These are phyloP conservation scores for Zeuzera pyrina DNA, from an alignment of 2,888 invertebrate species.

Conservation along the genomic window DNA sequence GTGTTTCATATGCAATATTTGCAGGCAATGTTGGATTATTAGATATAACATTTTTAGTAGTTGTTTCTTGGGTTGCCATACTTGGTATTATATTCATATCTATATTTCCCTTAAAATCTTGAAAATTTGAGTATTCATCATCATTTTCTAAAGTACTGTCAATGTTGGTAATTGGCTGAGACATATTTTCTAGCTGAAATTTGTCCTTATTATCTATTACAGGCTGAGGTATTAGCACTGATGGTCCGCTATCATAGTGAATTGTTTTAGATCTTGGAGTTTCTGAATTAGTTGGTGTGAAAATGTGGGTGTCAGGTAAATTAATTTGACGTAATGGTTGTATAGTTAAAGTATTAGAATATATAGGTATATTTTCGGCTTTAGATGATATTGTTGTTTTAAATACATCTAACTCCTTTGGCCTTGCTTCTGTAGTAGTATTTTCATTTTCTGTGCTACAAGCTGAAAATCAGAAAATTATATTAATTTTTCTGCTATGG, in stretches of 20 bases:
- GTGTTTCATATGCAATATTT: constrained; percentile 43
- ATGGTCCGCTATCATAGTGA: constrained; percentile 47
- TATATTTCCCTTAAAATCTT: constrained; percentile 44
- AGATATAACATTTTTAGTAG: neutral
- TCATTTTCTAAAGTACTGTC: constrained; percentile 24
- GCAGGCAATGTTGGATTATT: too few relatives aligned
- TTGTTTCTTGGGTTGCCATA: neutral
- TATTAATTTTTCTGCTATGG: too few relatives aligned
- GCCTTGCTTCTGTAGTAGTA: constrained; percentile 26
- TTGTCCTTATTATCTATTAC: too few relatives aligned
- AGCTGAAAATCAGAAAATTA: constrained; percentile 39
- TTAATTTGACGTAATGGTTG: constrained; percentile 62
- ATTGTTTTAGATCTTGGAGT: constrained; percentile 67
- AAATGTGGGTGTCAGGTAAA: constrained; percentile 66
- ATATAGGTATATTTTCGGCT: constrained; percentile 48
- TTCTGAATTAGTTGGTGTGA: constrained; percentile 66
- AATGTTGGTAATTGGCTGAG: neutral
- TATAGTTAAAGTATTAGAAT: constrained; percentile 48
- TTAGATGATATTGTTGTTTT: constrained; percentile 37
- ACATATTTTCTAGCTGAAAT: constrained; percentile 18
- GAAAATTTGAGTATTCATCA: constrained; percentile 59
- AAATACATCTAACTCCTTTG: constrained; percentile 47
- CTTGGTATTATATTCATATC: neutral
- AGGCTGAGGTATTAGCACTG: constrained; percentile 37
- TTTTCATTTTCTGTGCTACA: constrained; percentile 45